A percentile compares a stretch with the other conserved stretches of the same genome.
These are phyloP conservation scores for Okapia johnstoni DNA, from an alignment of 2,113 vertebrate species.

Conservation along the genomic window DNA sequence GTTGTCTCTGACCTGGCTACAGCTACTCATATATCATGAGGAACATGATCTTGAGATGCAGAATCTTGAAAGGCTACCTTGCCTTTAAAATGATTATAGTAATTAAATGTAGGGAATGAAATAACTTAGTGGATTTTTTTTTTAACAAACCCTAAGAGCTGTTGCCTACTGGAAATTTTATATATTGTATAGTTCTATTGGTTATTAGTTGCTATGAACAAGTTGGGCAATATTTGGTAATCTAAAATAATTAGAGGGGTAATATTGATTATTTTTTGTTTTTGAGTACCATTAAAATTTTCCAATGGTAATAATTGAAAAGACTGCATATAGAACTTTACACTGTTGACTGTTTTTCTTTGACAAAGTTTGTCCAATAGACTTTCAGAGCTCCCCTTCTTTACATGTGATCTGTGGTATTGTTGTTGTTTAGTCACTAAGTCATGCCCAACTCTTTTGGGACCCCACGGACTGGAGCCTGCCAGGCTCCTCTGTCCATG, in stretches of 20 bases:
- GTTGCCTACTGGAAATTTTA: background rate
- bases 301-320: constrained; percentile 9
- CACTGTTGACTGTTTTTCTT: constrained; percentile 22
- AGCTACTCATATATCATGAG: background rate
- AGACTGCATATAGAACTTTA: background rate
- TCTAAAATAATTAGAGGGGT: constrained; percentile 6
- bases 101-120: background rate
- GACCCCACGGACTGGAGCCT: background rate
- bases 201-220: background rate
- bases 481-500: background rate
- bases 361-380: background rate
- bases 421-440: background rate
- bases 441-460: background rate
- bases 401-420: background rate
- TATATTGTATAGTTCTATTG: background rate
- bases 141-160: background rate
- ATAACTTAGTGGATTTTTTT: background rate
- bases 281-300: background rate
- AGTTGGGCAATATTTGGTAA: background rate
- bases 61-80: constrained; percentile 22
- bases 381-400: background rate
- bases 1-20: background rate
- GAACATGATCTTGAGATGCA: background rate
- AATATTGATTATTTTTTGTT: background rate
- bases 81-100: background rate